Evolutionary conservation across 2,797 vertebrate species (phyloP).

Genomic region (Clangula hyemalis): DNA sequence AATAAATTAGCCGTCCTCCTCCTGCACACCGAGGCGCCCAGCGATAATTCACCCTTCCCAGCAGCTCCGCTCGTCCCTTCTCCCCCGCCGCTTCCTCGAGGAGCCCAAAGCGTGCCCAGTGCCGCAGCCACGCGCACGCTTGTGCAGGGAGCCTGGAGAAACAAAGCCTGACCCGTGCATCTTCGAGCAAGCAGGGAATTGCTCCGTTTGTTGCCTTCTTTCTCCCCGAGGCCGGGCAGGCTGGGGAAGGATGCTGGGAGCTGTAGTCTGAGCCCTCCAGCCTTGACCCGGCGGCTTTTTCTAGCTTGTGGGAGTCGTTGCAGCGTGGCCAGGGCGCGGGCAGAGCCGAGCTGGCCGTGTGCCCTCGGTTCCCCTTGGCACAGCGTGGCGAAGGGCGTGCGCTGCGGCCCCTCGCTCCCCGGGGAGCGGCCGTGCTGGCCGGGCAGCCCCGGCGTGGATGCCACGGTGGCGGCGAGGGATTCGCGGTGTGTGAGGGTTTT

Average conservation of each 20-base stretch:
- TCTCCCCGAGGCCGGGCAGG: neutral
- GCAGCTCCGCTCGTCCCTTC: neutral
- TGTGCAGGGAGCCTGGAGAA: neutral
- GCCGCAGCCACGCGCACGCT: accelerated
- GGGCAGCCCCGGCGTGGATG: neutral
- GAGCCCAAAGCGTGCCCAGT: neutral
- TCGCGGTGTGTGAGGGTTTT: accelerated
- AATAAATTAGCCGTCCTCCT: neutral
- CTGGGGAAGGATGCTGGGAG: slow-evolving; percentile 8
- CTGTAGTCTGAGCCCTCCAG: neutral
- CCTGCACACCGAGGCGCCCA: neutral
- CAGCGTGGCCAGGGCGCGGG: accelerated
- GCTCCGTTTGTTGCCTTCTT: neutral
- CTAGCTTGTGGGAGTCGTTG: neutral
- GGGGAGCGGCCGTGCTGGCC: too few relatives aligned
- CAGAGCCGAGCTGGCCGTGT: neutral
- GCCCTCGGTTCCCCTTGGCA: neutral
- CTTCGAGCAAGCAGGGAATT: neutral
- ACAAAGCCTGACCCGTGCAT: slow-evolving; percentile 1
- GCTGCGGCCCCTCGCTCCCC: too few relatives aligned
- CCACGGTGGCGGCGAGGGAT: accelerated
- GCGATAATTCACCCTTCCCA: neutral
- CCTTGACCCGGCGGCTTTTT: accelerated
- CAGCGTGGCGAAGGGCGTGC: neutral
- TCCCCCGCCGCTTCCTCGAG: neutral